Evolutionary conservation across 2,113 vertebrate genomes (phyloP).

Genomic region (Rynchops niger): DNA sequence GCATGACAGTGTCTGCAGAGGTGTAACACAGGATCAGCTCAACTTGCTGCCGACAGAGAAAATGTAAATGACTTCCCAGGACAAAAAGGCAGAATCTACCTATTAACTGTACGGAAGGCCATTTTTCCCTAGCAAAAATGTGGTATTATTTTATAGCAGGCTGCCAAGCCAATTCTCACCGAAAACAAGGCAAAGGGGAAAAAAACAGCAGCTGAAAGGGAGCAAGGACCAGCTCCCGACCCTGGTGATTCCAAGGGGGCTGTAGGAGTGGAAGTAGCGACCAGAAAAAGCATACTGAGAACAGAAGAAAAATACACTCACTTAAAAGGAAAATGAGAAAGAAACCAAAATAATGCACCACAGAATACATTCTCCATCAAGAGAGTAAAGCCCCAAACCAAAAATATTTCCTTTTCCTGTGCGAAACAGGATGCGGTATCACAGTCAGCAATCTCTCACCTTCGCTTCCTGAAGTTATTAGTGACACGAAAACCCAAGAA

Average conservation of each 20-base stretch:
- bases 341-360: neutral
- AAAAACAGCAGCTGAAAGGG: neutral
- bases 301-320: neutral
- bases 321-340: neutral
- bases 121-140: neutral
- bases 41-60: fast-evolving
- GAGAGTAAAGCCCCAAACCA: neutral
- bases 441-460: neutral
- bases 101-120: neutral
- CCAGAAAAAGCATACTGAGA: neutral
- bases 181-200: neutral
- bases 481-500: neutral
- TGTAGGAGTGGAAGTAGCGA: neutral
- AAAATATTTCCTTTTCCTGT: neutral
- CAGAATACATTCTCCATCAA: neutral
- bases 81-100: neutral
- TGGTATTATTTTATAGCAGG: neutral
- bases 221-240: neutral
- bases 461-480: neutral
- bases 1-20: neutral
- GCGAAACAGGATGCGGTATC: neutral
- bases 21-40: neutral
- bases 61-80: neutral
- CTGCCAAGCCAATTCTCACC: neutral
- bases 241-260: neutral